Conservation (phyloP, 2,888 invertebrate genomes). For the Ochropacha duplaris region DNA sequence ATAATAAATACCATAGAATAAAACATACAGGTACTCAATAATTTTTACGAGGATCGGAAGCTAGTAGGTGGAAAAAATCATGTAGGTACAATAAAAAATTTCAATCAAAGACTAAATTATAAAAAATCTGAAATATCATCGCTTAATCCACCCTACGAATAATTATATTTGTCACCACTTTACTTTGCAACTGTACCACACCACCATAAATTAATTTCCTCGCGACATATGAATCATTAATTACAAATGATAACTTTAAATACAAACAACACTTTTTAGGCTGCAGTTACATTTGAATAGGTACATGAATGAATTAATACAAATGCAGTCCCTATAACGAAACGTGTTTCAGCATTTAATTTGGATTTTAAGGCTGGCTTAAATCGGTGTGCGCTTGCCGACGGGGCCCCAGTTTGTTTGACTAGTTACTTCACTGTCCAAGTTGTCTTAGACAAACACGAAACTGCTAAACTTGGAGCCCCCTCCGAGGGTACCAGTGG, state of each 20-base stretch:
- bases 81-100: background rate
- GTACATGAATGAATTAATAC: conserved; percentile 21
- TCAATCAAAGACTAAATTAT: too few relatives aligned
- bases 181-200: conserved; percentile 4
- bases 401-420: conserved; percentile 57
- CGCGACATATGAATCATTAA: background rate
- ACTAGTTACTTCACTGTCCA: conserved; percentile 71
- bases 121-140: too few relatives aligned
- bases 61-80: background rate
- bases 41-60: too few relatives aligned
- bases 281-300: conserved; percentile 12
- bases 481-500: conserved; percentile 39
- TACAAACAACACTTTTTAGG: conserved; percentile 34
- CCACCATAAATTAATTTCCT: conserved; percentile 8
- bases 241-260: conserved; percentile 29
- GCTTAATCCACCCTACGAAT: too few relatives aligned
- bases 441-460: conserved; percentile 73
- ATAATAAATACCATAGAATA: too few relatives aligned
- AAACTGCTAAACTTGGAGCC: conserved; percentile 66
- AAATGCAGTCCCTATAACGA: conserved; percentile 32
- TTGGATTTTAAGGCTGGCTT: conserved; percentile 58
- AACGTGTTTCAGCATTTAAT: conserved; percentile 65
- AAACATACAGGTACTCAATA: too few relatives aligned
- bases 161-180: background rate
- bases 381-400: conserved; percentile 34